Evolutionary conservation across 2,888 invertebrate genomes (phyloP), one percentile per base, ranked within the genome.

Genomic region (Pyrgus malvae): DNA sequence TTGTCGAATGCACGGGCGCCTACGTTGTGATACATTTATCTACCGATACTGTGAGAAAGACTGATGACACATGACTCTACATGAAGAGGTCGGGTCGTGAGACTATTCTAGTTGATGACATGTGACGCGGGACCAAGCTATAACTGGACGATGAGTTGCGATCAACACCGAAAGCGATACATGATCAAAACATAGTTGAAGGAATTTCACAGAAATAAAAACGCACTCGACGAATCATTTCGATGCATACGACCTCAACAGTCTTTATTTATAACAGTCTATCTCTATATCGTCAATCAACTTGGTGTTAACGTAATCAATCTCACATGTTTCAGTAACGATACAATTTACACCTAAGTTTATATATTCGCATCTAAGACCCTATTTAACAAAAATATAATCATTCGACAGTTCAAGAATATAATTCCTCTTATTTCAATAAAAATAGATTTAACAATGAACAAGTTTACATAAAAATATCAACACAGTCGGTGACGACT

Each of bases 1-100:
- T 72, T 70, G 72, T 76, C 72, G 66, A 72, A 81, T 83, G 85
- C 78, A 82, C 85, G 88, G 89, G 90, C 90, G 89, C 87, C 81
- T 89, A 88, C 72, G 74, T 88, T 90, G 90, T 90, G 90, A 90
- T 90, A 90, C 90, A 88, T 81, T 89, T 88, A 90, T 88, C 90
- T 89, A 88, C 76, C 83, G 82, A 71, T 72, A 78, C 74, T 76
- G 82, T 83, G 87, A 80, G 72, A 79, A 70, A 83, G 76, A 79
- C 80, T 78, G 81, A 84, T 83, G 80, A 68, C 69, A 84, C 83
- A 84, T 78, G 78, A 76, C 40, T 69, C 88, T 89, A 88, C 77
- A 85, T 87, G 89, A 83, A 75, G 78, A 82, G 80, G 78, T 79
- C 80, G 79, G 83, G 80, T 77, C 73, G 82, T 81, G 84, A 79